Base-by-base conservation (phyloP, 2,888 invertebrate genomes). In the Stegana nigrithorax region DNA sequence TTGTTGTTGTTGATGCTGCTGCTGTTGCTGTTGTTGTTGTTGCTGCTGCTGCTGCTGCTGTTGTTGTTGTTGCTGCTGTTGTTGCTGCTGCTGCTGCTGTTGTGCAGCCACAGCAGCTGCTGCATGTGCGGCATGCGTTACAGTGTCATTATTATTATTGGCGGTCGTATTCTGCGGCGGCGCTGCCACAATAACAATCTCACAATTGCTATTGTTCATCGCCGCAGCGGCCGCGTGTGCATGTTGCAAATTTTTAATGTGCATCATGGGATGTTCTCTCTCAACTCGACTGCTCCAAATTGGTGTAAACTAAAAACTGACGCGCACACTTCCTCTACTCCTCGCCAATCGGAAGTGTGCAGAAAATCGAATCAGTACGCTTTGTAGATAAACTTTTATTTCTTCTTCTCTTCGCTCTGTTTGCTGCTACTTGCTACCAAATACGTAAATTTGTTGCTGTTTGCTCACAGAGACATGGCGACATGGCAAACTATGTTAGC, bases 131-230 rank as follows among this genome's bases (percentile, higher is more conserved):
- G 75, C 69, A 68, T 77, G 78, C 63, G 78, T 81, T 50, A 76
- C 77, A 44, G 80, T 80, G 62, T 80, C 77, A 68, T 78, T 81
- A 70, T 78, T 81, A 47, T 75, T 81, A 62, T 73, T 77, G 51
- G 78, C 77, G 64, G 62, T 80, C 14, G 79, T 78, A 45, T 82
- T 76, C 70, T 81, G 83, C 62, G 82, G 82, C 65, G 83, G 80
- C 50, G 84, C 75, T 63, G 84, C 75, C 71, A 84, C 84, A 67
- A 84, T 84, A 67, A 84, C 84, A 67, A 84, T 84, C 73, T 84
- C 84, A 74, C 84, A 84, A 75, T 84, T 84, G 72, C 83, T 82
- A 73, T 83, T 84, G 72, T 81, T 82, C 84, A 84, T 84, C 65
- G 83, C 78, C 67, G 82, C 81, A 56, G 83, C 80, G 63, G 83